Conservation (phyloP, 2,113 vertebrate genomes). For the human (Homo sapiens) region GRCh38 chr16:74477001-74477500, state of each 20-base stretch:
- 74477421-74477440: slow-evolving; percentile 98
- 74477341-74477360: neutral
- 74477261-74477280: neutral
- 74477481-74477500: slow-evolving; percentile 97
- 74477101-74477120: neutral
- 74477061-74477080: neutral
- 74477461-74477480: slow-evolving; percentile 96
- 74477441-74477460: slow-evolving; percentile 96
- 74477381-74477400: slow-evolving; percentile 85
- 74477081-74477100: neutral
- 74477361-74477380: neutral
- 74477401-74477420: slow-evolving; percentile 95
- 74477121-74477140: slow-evolving; percentile 16
- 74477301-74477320: neutral
- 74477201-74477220: neutral
- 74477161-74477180: neutral
- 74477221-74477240: neutral
- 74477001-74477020: neutral
- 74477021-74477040: neutral
- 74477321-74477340: neutral
- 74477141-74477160: slow-evolving; percentile 25
- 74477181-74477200: slow-evolving; percentile 25
- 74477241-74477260: neutral
- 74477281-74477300: neutral
- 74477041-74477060: neutral